These are phyloP conservation scores for Odiellus spinosus DNA, from an alignment of 2,888 invertebrate genomes.

Conservation along the genomic window DNA sequence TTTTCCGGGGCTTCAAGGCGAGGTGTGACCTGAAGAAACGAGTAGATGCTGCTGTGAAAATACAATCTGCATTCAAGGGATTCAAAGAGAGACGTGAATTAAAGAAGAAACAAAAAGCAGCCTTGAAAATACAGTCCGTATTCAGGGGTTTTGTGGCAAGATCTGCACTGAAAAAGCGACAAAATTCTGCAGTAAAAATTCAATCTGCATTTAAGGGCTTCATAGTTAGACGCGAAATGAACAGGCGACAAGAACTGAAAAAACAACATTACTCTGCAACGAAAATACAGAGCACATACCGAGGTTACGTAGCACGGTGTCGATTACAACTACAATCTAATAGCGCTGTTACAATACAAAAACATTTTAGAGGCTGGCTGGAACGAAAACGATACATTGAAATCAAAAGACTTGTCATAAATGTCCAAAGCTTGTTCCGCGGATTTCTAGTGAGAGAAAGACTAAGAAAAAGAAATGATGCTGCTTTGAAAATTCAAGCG, in stretches of 20 bases:
- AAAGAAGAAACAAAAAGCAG: conserved; percentile 1
- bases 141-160: background rate
- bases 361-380: background rate
- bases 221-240: background rate
- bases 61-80: background rate
- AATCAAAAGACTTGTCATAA: background rate
- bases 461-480: background rate
- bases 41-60: background rate
- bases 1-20: background rate
- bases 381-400: background rate
- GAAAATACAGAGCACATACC: background rate
- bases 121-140: conserved; percentile 10
- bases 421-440: background rate
- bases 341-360: background rate
- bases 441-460: conserved; percentile 5
- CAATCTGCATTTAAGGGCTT: conserved; percentile 13
- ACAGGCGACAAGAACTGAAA: background rate
- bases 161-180: conserved; percentile 5
- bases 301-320: background rate
- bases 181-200: conserved; percentile 14
- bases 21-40: background rate
- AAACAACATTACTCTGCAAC: background rate
- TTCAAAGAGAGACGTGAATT: background rate
- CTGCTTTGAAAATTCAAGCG: conserved; percentile 4
- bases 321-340: background rate